phyloP scores from a whole-genome alignment of 2,113 vertebrate species.

The Machaerirhynchus nigripectus region DNA sequence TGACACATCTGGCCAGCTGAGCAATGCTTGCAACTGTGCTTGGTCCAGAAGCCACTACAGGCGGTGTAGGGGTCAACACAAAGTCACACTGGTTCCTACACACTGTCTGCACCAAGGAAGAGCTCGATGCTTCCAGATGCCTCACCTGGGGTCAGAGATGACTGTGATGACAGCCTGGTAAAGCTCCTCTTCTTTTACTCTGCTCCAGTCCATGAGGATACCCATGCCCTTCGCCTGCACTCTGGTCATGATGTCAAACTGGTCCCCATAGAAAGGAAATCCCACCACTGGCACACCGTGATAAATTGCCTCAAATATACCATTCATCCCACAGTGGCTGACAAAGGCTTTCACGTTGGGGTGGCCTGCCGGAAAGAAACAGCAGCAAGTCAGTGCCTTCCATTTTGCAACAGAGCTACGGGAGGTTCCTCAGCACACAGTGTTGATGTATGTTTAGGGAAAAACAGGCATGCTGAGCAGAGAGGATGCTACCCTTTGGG shows the following conservation, averaged over 20 bases:
- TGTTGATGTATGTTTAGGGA: fast-evolving
- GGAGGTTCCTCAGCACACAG: not conserved
- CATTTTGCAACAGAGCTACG: not conserved
- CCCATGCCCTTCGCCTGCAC: conserved; percentile 69
- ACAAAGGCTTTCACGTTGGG: conserved; percentile 63
- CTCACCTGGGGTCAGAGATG: conserved; percentile 61
- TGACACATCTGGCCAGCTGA: not conserved
- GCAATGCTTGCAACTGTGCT: not conserved
- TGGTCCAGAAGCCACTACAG: not conserved
- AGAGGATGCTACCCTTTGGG: not conserved
- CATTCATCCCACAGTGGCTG: conserved; percentile 69
- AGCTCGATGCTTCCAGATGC: not conserved
- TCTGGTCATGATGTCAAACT: conserved; percentile 71
- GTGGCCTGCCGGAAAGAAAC: conserved; percentile 39
- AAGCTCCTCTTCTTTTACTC: conserved; percentile 51
- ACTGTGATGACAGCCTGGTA: conserved; percentile 46
- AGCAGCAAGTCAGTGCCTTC: not conserved
- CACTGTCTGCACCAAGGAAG: not conserved
- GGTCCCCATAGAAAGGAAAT: conserved; percentile 71
- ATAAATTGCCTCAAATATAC: conserved; percentile 69
- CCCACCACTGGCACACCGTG: conserved; percentile 70
- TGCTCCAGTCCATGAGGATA: conserved; percentile 66
- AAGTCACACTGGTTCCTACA: not conserved
- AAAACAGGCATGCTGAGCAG: not conserved
- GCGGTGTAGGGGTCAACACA: not conserved